phyloP scores from a whole-genome alignment of 1,140 invertebrate genomes.

The Hetaerina americana region DNA sequence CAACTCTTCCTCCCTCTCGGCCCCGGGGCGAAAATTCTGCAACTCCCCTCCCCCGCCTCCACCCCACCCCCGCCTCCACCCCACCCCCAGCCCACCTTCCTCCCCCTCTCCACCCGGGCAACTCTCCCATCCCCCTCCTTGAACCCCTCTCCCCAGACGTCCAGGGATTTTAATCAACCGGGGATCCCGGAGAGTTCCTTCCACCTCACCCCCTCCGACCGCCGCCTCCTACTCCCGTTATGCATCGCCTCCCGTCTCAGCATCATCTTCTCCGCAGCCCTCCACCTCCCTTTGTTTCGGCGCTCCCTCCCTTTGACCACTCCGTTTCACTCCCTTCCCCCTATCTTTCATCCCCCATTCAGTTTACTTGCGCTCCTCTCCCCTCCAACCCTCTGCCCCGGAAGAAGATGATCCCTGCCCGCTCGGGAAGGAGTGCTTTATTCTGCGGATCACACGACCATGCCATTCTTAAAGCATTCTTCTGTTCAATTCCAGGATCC shows the following conservation, averaged over 20 bases:
- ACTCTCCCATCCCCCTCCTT: background rate
- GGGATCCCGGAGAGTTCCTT: conserved; percentile 37
- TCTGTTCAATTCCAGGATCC: too few species aligned
- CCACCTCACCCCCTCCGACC: conserved; percentile 23
- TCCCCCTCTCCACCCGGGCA: background rate
- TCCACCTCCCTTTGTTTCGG: conserved; percentile 13
- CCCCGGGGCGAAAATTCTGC: background rate
- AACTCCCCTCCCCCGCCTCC: background rate
- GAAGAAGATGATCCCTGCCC: too few species aligned
- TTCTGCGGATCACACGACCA: too few species aligned
- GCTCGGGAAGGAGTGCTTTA: too few species aligned
- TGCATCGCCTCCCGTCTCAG: too few species aligned
- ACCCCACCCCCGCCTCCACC: background rate
- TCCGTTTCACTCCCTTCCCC: conserved; percentile 1
- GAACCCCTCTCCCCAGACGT: background rate
- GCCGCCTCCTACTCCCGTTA: conserved; percentile 12
- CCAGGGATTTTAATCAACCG: conserved; percentile 14
- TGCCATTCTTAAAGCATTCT: too few species aligned
- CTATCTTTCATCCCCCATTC: too few species aligned
- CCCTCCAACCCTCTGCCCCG: too few species aligned
- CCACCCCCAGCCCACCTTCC: background rate
- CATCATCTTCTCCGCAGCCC: too few species aligned
- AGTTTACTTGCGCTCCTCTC: too few species aligned
- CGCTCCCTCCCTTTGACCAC: conserved; percentile 8
- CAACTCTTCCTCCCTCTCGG: too few species aligned